Evolutionary conservation across 2,888 invertebrate genomes (phyloP), one percentile per base, ranked within the genome.

Genomic region (Andricus curvator): DNA sequence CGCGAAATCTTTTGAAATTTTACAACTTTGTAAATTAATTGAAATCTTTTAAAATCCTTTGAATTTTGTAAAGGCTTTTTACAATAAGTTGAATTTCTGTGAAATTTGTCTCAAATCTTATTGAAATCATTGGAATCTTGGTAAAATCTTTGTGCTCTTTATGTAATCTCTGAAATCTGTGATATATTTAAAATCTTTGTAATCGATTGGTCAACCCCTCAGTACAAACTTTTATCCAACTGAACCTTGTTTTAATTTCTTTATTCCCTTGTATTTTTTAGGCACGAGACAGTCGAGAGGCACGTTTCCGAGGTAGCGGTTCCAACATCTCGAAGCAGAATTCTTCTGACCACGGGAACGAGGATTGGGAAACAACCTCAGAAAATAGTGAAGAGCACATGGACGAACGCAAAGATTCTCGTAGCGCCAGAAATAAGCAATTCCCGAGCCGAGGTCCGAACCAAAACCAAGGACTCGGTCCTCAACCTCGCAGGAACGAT

Each of bases 311-410:
- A 9, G 84, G 88, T 0, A 87, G 86, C 29, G 87, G 87, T 51
- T 82, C 86, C 25, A 88, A 87, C 48, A 86, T 88, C 17, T 83
- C 89, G 17, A 92, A 93, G 78, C 92, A 91, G 70, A 89, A 91
- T 70, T 90, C 91, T 0, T 87, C 90, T 8, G 93, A 93, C 82
- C 94, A 94, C 15, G 95, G 95, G 83, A 95, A 95, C 85, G 95
- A 95, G 88, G 94, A 96, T 88, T 96, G 96, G 96, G 97, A 97
- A 91, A 96, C 97, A 67, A 97, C 96, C 25, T 96, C 97, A 11
- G 97, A 97, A 93, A 96, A 96, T 93, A 97, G 97, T 92, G 97
- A 95, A 83, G 92, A 91, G 33, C 93, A 93, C 65, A 84, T 89
- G 15, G 93, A 93, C 80, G 93, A 93, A 76, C 87, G 90, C 33